These are phyloP conservation scores for Synanthedon myopaeformis DNA, from an alignment of 2,888 invertebrate genomes.

Conservation along the genomic window DNA sequence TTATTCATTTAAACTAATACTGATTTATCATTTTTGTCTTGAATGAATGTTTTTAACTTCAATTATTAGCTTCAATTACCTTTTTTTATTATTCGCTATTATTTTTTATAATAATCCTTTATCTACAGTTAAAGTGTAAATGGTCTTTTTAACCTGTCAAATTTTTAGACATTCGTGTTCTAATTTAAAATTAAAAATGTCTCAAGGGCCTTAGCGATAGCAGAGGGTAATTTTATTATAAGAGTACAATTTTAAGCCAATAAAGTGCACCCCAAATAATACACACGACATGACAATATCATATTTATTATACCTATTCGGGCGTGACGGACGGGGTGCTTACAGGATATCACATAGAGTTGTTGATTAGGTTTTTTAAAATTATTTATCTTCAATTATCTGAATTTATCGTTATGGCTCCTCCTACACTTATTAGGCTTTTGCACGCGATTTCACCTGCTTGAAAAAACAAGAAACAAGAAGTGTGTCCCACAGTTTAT, in stretches of 20 bases:
- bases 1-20: not conserved
- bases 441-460: no score
- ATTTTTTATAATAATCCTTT: no score
- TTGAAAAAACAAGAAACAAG: no score
- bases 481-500: no score
- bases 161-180: no score
- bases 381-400: no score
- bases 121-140: no score
- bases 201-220: not conserved
- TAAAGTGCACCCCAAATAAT: slow-evolving; percentile 55
- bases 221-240: slow-evolving; percentile 53
- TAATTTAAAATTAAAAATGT: no score
- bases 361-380: slow-evolving; percentile 7
- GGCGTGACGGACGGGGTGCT: slow-evolving; percentile 23
- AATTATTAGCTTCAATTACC: not conserved
- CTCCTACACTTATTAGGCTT: no score
- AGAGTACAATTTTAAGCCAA: slow-evolving; percentile 67
- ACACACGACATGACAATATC: slow-evolving; percentile 59
- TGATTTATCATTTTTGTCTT: not conserved
- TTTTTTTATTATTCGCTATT: not conserved
- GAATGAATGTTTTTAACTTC: not conserved
- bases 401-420: no score
- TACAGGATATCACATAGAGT: slow-evolving; percentile 21
- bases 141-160: no score
- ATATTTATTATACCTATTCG: slow-evolving; percentile 54